These are phyloP conservation scores for Tretioscincus oriximinensis DNA, from an alignment of 2,113 vertebrate species.

Conservation along the genomic window DNA sequence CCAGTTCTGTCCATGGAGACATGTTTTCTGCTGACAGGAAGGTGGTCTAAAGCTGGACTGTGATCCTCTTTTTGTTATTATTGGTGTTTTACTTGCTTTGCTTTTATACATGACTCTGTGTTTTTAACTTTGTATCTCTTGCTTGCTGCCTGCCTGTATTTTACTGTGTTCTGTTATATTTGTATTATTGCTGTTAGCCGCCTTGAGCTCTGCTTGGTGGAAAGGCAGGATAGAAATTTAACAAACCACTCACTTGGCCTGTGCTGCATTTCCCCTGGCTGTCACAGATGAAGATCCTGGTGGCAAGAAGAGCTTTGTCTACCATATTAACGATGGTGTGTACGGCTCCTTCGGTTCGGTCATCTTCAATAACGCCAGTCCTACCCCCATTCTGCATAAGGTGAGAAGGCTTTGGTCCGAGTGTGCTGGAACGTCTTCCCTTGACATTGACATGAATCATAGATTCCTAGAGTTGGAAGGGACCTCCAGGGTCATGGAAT, in stretches of 20 bases:
- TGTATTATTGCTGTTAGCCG: slow-evolving; percentile 1
- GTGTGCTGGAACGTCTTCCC: too few relatives aligned
- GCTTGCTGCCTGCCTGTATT: not conserved
- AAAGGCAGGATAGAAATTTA: not conserved
- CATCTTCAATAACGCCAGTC: slow-evolving; percentile 74
- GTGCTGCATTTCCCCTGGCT: not conserved
- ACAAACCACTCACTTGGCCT: not conserved
- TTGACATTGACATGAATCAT: too few relatives aligned
- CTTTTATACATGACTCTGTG: not conserved
- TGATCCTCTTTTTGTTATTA: not conserved
- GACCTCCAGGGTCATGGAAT: not conserved
- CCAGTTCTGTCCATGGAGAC: too few relatives aligned
- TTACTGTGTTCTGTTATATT: not conserved
- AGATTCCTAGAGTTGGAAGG: too few relatives aligned
- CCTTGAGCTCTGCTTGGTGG: not conserved
- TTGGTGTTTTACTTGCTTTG: not conserved
- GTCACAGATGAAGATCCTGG: slow-evolving; percentile 64
- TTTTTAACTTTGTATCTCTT: not conserved
- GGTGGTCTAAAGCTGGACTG: too few relatives aligned
- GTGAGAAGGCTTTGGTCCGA: slow-evolving; percentile 41
- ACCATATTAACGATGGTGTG: slow-evolving; percentile 70
- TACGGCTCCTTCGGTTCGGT: slow-evolving; percentile 76
- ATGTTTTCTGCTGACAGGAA: too few relatives aligned
- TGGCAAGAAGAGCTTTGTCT: slow-evolving; percentile 66
- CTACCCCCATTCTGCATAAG: slow-evolving; percentile 69